These are phyloP conservation scores for Marmota monax DNA, from an alignment of 2,113 vertebrate species.

Conservation along the genomic window DNA sequence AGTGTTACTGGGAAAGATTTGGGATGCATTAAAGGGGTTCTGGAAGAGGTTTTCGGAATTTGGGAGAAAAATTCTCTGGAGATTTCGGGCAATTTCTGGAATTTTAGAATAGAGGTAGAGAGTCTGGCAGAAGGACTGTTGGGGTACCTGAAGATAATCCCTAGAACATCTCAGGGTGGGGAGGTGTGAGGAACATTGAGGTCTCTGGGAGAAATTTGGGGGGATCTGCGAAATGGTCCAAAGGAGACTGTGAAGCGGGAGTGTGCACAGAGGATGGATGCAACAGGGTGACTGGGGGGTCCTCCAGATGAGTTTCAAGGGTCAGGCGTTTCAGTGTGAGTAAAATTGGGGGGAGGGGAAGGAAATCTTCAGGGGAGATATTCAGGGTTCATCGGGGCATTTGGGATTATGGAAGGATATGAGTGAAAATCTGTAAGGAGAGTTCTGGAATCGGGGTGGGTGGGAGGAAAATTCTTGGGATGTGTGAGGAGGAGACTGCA, in stretches of 20 bases:
- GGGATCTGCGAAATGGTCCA: neutral
- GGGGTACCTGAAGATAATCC: neutral
- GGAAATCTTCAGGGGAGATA: neutral
- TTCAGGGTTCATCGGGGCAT: neutral
- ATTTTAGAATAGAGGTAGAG: neutral
- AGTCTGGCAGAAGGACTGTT: neutral
- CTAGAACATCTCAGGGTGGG: neutral
- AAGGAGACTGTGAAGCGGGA: neutral
- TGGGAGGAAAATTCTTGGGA: constrained; percentile 18
- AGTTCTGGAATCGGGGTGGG: neutral
- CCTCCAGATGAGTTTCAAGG: neutral
- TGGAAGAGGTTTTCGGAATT: constrained; percentile 14
- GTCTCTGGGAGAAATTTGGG: neutral
- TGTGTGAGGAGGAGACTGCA: neutral
- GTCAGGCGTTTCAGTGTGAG: neutral
- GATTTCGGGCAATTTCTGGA: neutral
- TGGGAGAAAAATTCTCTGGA: neutral
- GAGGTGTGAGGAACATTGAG: neutral
- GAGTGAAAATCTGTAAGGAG: neutral
- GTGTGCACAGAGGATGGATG: neutral
- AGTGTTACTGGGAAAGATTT: neutral
- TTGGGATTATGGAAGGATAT: neutral
- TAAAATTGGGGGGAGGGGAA: neutral
- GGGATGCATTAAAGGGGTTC: neutral
- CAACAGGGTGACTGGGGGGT: neutral